Conservation (phyloP, 2,888 invertebrate genomes). For the Stenotaenia linearis region DNA sequence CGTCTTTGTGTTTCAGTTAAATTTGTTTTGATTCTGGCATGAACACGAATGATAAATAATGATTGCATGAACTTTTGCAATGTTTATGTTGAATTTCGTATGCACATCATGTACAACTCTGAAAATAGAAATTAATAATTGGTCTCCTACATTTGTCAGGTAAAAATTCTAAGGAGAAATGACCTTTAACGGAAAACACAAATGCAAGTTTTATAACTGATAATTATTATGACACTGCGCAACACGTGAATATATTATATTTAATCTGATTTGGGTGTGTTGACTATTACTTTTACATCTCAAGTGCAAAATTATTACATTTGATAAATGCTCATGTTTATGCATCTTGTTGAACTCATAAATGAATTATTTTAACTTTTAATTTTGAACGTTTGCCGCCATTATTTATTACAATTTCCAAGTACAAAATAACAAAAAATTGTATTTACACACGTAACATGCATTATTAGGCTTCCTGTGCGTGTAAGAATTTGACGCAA, state of each 20-base stretch:
- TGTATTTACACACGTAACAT: background rate
- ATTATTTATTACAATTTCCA: no score
- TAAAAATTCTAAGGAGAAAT: background rate
- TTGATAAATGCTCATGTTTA: constrained; percentile 10
- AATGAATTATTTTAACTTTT: background rate
- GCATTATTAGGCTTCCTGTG: background rate
- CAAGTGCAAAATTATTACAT: no score
- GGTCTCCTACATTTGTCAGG: background rate
- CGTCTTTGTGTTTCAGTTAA: background rate
- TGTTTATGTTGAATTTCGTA: background rate
- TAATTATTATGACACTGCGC: background rate
- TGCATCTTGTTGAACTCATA: background rate
- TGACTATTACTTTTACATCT: no score
- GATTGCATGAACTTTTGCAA: background rate
- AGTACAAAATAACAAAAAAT: background rate
- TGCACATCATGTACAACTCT: background rate
- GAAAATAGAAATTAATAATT: background rate
- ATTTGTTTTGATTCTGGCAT: background rate
- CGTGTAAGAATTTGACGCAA: background rate
- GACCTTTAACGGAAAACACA: background rate
- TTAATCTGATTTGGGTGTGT: no score
- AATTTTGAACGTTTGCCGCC: no score
- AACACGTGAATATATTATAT: no score
- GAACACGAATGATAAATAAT: background rate
- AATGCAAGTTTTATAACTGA: background rate